phyloP scores from a whole-genome alignment of 37 sponge, comb jelly and placozoan species.

The Halisarca cf. caerulea region DNA sequence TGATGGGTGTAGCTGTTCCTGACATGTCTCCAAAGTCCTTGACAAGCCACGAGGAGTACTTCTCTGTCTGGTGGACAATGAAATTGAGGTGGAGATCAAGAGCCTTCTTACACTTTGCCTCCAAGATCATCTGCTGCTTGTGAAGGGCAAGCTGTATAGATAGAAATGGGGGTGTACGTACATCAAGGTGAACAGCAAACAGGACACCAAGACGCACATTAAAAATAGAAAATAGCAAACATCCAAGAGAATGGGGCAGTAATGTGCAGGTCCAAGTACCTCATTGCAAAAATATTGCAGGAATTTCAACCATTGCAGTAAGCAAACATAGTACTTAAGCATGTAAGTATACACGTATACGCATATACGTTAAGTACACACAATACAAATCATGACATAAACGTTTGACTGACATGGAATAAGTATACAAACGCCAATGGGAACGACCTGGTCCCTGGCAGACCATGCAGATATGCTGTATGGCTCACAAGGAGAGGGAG shows the following conservation, averaged over 20 bases:
- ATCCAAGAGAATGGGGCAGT: background rate
- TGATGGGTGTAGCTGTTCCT: background rate
- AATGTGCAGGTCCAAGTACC: too few species aligned
- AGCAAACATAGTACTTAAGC: too few species aligned
- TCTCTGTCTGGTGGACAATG: conserved; percentile 94
- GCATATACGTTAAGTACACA: too few species aligned
- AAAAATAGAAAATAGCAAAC: background rate
- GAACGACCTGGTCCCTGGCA: too few species aligned
- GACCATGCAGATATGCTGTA: too few species aligned
- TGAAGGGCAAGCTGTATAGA: conserved; percentile 65
- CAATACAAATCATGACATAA: too few species aligned
- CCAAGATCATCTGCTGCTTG: conserved; percentile 78
- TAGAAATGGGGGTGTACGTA: background rate
- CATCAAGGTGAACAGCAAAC: background rate
- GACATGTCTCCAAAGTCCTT: conserved; percentile 60
- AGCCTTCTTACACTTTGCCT: conserved; percentile 82
- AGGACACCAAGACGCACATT: background rate
- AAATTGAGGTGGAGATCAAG: conserved; percentile 88
- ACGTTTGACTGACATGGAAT: too few species aligned
- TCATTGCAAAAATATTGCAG: too few species aligned
- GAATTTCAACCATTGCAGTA: too few species aligned
- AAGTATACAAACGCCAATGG: too few species aligned
- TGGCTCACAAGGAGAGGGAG: too few species aligned
- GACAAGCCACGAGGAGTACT: conserved; percentile 94
- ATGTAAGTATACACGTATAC: too few species aligned